phyloP scores from a whole-genome alignment of 2,888 invertebrate species.

The Oscheius myriophilus region DNA sequence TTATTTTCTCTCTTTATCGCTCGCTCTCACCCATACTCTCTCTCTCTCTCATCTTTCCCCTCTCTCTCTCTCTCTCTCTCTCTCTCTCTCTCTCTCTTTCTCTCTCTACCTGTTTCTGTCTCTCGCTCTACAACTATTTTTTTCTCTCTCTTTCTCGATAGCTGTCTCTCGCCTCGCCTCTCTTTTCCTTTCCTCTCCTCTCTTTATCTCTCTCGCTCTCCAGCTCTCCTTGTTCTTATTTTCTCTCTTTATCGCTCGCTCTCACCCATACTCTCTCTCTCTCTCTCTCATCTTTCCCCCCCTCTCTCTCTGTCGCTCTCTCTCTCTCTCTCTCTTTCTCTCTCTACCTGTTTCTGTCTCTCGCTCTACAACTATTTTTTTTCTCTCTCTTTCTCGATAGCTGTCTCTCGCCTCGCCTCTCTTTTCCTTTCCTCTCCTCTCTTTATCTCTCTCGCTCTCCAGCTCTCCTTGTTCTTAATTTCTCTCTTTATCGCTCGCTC shows the following conservation, averaged over 20 bases:
- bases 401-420: too few species aligned
- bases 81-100: neutral
- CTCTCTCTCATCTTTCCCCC: neutral
- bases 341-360: too few species aligned
- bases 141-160: neutral
- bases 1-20: neutral
- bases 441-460: neutral
- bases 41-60: neutral
- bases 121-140: too few species aligned
- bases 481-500: neutral
- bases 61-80: too few species aligned
- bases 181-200: conserved; percentile 35
- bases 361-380: too few species aligned
- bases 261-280: too few species aligned
- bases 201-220: neutral
- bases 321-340: too few species aligned
- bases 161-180: too few species aligned
- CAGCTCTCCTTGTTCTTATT: too few species aligned
- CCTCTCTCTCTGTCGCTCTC: neutral
- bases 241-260: neutral
- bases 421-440: neutral
- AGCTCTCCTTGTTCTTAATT: too few species aligned
- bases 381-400: neutral
- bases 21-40: too few species aligned
- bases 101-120: too few species aligned